phyloP scores from a whole-genome alignment of 2,113 vertebrate species.

The Urocynchramus pylzowi region DNA sequence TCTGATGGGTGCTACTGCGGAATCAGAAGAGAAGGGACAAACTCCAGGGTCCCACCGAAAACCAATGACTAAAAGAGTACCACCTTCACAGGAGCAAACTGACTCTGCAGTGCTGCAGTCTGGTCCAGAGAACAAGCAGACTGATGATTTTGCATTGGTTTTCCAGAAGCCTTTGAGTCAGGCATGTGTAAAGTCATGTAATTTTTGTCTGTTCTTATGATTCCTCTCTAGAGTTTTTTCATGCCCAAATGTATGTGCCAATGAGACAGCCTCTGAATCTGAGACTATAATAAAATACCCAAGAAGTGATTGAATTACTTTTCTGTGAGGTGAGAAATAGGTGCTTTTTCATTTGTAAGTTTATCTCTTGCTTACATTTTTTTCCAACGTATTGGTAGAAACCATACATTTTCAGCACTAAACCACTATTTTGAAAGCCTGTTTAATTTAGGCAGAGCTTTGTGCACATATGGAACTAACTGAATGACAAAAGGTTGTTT shows the following conservation, averaged over 20 bases:
- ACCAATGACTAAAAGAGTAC: background rate
- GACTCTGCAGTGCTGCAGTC: background rate
- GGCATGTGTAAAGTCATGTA: background rate
- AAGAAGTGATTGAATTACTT: background rate
- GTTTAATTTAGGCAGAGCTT: background rate
- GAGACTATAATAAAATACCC: background rate
- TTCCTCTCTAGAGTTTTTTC: background rate
- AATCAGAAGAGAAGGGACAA: background rate
- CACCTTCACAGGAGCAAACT: background rate
- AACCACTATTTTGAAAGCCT: background rate
- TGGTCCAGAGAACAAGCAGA: background rate
- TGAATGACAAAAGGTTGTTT: slow-evolving; percentile 16
- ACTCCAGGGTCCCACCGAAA: background rate
- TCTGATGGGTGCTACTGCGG: fast-evolving
- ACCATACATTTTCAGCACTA: background rate
- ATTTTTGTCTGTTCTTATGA: background rate
- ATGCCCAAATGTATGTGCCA: background rate
- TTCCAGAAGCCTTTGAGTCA: background rate
- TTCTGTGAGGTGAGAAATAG: background rate
- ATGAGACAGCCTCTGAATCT: background rate
- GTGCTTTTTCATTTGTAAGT: background rate
- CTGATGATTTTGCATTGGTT: background rate
- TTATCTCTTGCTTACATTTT: background rate
- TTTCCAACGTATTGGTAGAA: background rate
- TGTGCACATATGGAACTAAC: background rate